A percentile compares a stretch with the other conserved stretches of the same genome.
Evolutionary conservation across 2,113 vertebrate species (phyloP).

Genomic region (Butastur rufipennis): DNA sequence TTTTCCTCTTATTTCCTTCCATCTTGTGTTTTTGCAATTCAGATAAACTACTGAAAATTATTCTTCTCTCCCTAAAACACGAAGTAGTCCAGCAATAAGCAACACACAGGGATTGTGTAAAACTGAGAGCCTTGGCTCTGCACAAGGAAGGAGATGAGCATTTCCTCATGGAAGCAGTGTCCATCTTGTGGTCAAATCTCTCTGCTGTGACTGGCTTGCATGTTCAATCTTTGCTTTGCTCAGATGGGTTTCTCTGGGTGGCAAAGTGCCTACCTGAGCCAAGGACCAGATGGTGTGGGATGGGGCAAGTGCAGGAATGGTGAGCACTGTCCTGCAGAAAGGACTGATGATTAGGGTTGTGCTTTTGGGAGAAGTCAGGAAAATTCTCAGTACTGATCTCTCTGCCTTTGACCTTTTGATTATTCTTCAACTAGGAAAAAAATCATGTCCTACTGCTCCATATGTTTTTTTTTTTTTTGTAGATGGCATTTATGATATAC

Average conservation of each 20-base stretch:
- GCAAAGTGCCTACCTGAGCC: not conserved
- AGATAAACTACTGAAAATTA: not conserved
- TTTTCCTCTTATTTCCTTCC: not conserved
- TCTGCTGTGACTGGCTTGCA: fast-evolving
- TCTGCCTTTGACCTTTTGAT: not conserved
- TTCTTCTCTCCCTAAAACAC: not conserved
- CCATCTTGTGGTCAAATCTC: not conserved
- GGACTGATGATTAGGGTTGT: not conserved
- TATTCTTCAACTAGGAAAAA: not conserved
- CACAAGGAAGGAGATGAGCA: not conserved
- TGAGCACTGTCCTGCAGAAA: not conserved
- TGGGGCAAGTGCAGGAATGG: fast-evolving
- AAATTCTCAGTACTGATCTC: not conserved
- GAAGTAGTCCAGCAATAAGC: not conserved
- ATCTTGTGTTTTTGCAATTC: not conserved
- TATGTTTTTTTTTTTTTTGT: not conserved
- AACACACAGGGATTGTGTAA: not conserved
- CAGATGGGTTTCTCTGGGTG: not conserved
- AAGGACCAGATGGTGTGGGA: not conserved
- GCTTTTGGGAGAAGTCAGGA: not conserved
- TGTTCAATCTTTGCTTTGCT: not conserved
- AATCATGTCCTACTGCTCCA: not conserved
- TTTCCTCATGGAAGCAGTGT: fast-evolving
- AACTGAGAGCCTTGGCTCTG: not conserved
- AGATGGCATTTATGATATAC: not conserved